A percentile compares a stretch with the other conserved stretches of the same genome.
Conservation (phyloP, 2,888 invertebrate species). For the Ectropis crepuscularia region DNA sequence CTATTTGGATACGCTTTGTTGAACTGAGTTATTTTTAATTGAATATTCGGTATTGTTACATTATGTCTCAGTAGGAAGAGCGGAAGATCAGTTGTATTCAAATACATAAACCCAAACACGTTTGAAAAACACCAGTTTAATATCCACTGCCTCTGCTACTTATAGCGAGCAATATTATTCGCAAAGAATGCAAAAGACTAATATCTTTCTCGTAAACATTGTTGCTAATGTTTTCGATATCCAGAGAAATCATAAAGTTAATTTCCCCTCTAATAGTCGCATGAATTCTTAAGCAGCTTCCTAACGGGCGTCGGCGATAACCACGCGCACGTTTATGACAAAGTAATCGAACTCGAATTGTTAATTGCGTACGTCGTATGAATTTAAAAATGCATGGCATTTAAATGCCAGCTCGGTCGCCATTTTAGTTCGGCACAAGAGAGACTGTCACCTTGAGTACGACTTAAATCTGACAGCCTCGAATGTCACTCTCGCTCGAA, state of each 20-base stretch:
- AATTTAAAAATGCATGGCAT: constrained; percentile 84
- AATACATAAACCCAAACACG: too few species aligned
- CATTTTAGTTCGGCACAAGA: constrained; percentile 78
- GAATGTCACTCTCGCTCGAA: constrained; percentile 79
- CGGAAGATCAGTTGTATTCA: too few species aligned
- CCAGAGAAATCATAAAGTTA: constrained; percentile 66
- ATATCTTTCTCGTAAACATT: constrained; percentile 63
- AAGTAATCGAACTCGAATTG: constrained; percentile 79
- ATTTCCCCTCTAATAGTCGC: constrained; percentile 62
- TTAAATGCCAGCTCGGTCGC: constrained; percentile 82
- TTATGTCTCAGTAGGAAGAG: too few species aligned
- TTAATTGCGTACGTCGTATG: constrained; percentile 79
- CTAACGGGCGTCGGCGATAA: constrained; percentile 64
- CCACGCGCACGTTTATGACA: constrained; percentile 72
- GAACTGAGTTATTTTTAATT: too few species aligned
- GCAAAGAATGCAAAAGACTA: constrained; percentile 43
- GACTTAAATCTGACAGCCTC: constrained; percentile 84
- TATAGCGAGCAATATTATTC: constrained; percentile 32
- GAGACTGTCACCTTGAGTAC: constrained; percentile 82
- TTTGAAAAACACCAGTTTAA: background rate
- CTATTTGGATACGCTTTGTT: too few species aligned
- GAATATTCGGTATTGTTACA: too few species aligned
- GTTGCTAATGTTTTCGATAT: constrained; percentile 62
- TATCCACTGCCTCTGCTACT: constrained; percentile 12
- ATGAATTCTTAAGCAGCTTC: constrained; percentile 66